Conservation (phyloP, 1,140 invertebrate genomes). For the Trichoplusia ni region DNA sequence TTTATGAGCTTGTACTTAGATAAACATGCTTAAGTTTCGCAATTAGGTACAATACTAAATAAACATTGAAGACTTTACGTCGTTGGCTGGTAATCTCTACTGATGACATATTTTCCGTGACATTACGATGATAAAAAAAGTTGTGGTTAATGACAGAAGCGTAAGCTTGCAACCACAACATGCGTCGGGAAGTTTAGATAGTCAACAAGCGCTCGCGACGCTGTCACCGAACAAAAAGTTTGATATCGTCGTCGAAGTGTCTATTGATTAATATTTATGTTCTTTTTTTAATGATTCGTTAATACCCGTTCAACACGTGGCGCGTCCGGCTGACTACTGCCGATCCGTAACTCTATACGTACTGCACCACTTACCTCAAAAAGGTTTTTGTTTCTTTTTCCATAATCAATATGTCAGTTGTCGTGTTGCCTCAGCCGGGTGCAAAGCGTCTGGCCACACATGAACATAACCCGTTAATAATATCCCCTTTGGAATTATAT, state of each 20-base stretch:
- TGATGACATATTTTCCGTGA: conserved; percentile 22
- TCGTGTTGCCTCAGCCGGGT: conserved; percentile 9
- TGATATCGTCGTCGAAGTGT: no score
- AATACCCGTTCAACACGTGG: background rate
- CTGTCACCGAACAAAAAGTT: no score
- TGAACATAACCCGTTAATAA: conserved; percentile 10
- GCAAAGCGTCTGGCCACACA: conserved; percentile 19
- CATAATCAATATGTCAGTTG: conserved; percentile 42
- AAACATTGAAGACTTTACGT: conserved; percentile 21
- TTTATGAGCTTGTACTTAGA: conserved; percentile 24
- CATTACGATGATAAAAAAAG: conserved; percentile 13
- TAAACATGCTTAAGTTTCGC: conserved; percentile 21
- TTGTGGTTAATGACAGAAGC: no score
- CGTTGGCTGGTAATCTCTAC: background rate
- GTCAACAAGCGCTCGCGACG: no score
- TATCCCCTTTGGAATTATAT: conserved; percentile 2
- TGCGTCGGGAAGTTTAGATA: no score
- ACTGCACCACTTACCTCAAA: conserved; percentile 61
- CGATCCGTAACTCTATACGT: conserved; percentile 41
- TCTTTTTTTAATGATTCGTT: background rate
- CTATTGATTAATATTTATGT: background rate
- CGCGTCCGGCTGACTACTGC: background rate
- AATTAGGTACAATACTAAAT: conserved; percentile 18
- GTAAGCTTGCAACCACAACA: no score
- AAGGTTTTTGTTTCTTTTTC: conserved; percentile 53